Percentiles rank a stretch among this genome's conserved stretches.
These are phyloP conservation scores for Myotis lucifugus DNA, from an alignment of 2,113 vertebrate genomes.

Conservation along the genomic window DNA sequence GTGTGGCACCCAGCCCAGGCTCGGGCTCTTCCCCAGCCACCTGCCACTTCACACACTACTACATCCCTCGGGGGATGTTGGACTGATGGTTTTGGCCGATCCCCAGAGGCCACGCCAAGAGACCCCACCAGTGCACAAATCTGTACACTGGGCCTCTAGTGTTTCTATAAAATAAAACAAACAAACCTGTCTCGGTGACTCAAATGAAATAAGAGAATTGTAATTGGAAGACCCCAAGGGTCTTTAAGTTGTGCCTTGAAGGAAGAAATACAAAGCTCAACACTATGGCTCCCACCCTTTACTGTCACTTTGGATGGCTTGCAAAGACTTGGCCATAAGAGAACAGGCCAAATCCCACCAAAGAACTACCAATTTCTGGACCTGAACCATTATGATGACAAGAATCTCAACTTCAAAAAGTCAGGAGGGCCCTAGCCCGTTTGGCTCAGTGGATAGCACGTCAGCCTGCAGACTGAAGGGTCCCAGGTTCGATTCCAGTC, in stretches of 20 bases:
- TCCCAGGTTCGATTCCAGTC: too few species aligned
- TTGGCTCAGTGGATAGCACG: too few species aligned
- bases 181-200: background rate
- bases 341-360: background rate
- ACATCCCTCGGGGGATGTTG: too few species aligned
- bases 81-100: too few species aligned
- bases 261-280: background rate
- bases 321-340: background rate
- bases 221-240: background rate
- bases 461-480: too few species aligned
- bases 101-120: too few species aligned
- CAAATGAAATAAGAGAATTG: constrained; percentile 18
- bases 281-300: background rate
- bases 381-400: background rate
- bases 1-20: too few species aligned
- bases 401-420: background rate
- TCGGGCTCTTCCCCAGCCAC: too few species aligned
- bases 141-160: too few species aligned
- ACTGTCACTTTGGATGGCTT: background rate
- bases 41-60: too few species aligned
- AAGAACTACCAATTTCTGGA: background rate
- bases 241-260: constrained; percentile 16
- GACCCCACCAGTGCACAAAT: too few species aligned
- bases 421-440: background rate
- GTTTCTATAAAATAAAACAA: constrained; percentile 42